A percentile compares a stretch with the other conserved stretches of the same genome.
phyloP scores from a whole-genome alignment of 1,140 invertebrate genomes.

The Bicyclus anynana region DNA sequence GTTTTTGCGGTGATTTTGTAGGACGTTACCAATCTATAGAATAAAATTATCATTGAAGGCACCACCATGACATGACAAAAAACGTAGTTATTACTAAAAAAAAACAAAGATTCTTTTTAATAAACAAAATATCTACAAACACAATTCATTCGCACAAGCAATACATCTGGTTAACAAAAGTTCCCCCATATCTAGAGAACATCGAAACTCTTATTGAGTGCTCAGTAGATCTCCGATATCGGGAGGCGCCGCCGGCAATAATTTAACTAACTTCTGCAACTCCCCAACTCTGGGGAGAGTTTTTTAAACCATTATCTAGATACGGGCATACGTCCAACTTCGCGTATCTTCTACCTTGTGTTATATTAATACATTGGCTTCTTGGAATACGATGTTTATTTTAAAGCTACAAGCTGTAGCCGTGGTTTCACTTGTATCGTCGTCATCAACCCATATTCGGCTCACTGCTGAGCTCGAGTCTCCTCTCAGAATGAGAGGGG shows the following conservation, averaged over 20 bases:
- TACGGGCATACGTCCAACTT: conserved; percentile 1
- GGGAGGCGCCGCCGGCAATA: neutral
- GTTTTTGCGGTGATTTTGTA: no score
- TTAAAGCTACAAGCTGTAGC: no score
- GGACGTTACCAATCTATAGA: no score
- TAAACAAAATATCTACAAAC: neutral
- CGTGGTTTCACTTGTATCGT: no score
- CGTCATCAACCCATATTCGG: no score
- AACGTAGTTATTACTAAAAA: no score
- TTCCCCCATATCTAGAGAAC: neutral
- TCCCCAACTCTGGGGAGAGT: neutral
- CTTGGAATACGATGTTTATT: no score
- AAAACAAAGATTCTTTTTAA: neutral
- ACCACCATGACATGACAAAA: no score
- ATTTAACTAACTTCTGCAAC: neutral
- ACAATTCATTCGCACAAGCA: neutral
- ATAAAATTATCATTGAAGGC: no score
- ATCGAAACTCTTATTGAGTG: neutral
- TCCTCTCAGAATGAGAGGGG: no score
- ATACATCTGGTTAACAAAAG: neutral
- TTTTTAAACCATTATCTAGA: conserved; percentile 4
- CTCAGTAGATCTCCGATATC: neutral
- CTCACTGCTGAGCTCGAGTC: no score
- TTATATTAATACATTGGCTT: neutral
- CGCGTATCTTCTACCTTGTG: neutral